phyloP scores from a whole-genome alignment of 2,113 vertebrate species.

The Brachypteracias leptosomus region DNA sequence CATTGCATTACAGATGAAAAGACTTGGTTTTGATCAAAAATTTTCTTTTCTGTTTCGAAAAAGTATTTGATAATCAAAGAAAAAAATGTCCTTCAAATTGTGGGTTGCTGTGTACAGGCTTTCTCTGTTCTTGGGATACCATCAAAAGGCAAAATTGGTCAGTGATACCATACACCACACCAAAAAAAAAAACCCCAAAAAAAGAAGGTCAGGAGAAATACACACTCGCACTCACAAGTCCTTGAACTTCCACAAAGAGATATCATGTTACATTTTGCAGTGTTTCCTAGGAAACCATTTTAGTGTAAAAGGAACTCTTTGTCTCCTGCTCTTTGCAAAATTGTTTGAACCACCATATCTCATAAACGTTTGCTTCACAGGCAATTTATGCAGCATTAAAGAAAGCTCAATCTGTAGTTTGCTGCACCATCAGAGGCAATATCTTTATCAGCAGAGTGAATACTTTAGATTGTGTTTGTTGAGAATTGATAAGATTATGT shows the following conservation, averaged over 20 bases:
- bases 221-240: background rate
- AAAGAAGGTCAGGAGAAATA: background rate
- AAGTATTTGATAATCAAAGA: background rate
- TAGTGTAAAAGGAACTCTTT: conserved; percentile 74
- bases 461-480: conserved; percentile 61
- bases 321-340: conserved; percentile 76
- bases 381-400: conserved; percentile 67
- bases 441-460: conserved; percentile 56
- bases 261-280: conserved; percentile 65
- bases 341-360: conserved; percentile 77
- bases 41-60: background rate
- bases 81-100: background rate
- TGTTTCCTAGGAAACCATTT: conserved; percentile 81
- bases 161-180: background rate
- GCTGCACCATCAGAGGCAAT: conserved; percentile 39
- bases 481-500: conserved; percentile 58
- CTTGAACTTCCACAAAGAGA: conserved; percentile 74
- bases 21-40: background rate
- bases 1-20: background rate
- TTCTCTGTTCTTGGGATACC: background rate
- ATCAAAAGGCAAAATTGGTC: conserved; percentile 20
- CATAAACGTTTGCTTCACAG: conserved; percentile 68
- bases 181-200: background rate
- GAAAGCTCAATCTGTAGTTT: conserved; percentile 71
- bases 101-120: background rate